A percentile compares a stretch with the other conserved stretches of the same genome.
These are phyloP conservation scores for Coccyzus lansbergi DNA, from an alignment of 2,797 vertebrate genomes.

Conservation along the genomic window DNA sequence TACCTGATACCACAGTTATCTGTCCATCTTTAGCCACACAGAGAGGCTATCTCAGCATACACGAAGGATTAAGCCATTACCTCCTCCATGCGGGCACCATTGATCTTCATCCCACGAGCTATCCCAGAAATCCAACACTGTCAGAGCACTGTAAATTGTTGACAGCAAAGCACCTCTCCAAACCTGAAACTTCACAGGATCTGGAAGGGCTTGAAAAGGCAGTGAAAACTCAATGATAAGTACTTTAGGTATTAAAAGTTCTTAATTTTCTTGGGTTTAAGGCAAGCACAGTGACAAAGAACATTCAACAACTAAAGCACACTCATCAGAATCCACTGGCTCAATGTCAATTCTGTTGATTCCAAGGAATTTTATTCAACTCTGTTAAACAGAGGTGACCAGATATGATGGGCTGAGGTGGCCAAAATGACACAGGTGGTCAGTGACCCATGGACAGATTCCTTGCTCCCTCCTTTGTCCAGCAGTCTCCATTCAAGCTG, in stretches of 20 bases:
- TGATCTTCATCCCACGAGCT: background rate
- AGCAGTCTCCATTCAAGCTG: background rate
- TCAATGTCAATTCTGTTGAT: background rate
- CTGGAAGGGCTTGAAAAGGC: background rate
- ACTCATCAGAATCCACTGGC: background rate
- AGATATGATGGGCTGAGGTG: background rate
- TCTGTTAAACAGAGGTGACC: background rate
- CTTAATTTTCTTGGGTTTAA: background rate
- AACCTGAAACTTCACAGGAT: background rate
- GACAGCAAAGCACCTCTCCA: background rate
- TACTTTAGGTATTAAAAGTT: background rate
- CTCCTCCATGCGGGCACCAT: fast-evolving
- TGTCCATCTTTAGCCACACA: background rate
- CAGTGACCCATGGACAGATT: background rate
- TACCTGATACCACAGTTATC: background rate
- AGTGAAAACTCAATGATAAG: fast-evolving
- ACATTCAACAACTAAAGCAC: background rate
- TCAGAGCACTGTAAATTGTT: background rate
- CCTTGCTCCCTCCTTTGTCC: background rate
- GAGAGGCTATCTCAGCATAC: background rate
- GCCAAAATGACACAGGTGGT: background rate
- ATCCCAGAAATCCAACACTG: background rate
- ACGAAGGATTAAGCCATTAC: background rate
- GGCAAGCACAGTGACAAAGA: background rate
- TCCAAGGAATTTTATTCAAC: background rate